Conservation (phyloP, 2,797 vertebrate genomes). For the Spheniscus humboldti region DNA sequence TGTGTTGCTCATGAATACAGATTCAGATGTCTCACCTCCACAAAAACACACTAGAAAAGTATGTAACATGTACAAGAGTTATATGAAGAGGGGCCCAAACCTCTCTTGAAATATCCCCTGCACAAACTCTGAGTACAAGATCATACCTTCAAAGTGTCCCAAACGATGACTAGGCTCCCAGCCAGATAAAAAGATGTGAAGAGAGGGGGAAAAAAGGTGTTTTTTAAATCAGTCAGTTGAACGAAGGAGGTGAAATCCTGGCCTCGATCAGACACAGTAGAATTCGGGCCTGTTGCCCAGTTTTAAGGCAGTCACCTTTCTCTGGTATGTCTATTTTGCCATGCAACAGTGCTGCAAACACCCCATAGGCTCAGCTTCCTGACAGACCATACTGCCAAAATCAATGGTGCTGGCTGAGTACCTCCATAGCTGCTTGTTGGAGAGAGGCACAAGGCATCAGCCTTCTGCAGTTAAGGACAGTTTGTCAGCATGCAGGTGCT, state of each 20-base stretch:
- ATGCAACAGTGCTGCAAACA: neutral
- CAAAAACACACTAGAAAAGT: neutral
- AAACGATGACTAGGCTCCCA: neutral
- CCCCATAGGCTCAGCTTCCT: neutral
- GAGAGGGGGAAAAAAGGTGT: accelerated
- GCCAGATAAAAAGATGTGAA: neutral
- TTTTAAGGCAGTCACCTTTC: neutral
- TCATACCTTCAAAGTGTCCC: neutral
- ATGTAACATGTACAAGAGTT: neutral
- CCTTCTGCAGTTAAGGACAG: neutral
- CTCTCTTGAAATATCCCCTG: neutral
- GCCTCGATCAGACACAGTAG: neutral
- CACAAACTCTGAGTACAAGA: neutral
- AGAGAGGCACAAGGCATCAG: neutral
- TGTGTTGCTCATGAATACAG: neutral
- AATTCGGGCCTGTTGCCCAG: neutral
- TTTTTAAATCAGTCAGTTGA: neutral
- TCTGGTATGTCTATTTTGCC: neutral
- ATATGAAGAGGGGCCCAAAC: neutral
- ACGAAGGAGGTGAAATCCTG: neutral
- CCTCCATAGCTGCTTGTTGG: neutral
- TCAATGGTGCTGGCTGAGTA: neutral
- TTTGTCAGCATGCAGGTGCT: neutral
- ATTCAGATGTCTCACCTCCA: neutral
- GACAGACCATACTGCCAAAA: neutral